Evolutionary conservation across 2,113 vertebrate genomes (phyloP), one percentile per base, ranked within the genome.

Genomic region (Haemorhous mexicanus): DNA sequence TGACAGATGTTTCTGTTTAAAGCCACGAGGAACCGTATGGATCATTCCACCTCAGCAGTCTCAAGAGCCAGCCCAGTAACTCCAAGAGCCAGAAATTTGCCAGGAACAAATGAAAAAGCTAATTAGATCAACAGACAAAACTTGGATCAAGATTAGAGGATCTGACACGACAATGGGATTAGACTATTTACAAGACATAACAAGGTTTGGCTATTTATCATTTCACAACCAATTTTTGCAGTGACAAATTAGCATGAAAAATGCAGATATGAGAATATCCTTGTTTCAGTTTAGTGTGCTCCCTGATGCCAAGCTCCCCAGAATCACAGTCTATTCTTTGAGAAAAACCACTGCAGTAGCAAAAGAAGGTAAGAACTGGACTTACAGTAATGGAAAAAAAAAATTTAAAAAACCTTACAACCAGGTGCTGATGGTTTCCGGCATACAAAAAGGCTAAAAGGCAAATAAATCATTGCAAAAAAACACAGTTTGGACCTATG

Each of bases 1-100:
- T 85, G 96, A 87, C 96, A 97, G 96, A 96, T 97, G 97, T 96
- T 97, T 95, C 96, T 97, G 92, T 76, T 96, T 84, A 96, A 95
- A 94, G 86, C 69, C 90, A 90, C 89, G 28, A 91, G 94, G 84
- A 96, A 89, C 73, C 3, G 8, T n/a, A 76, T 67, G 94, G 90
- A 92, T 95, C 83, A 70, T 93, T 95, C 94, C 66, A 95, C 94
- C 73, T 86, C 90, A 52, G n/a, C 79, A 61, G 88, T 72, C 94
- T 89, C 94, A 33, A 46, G 93, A 96, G 95, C 74, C 83, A 95
- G 64, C 85, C 72, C 59, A 89, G 88, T 62, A 89, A 96, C 64
- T 84, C 69, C 64, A 75, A 90, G 95, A 93, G 83, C 23, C 89
- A 96, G 93, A 86, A 95, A 93, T 86, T 86, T 93, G 85, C 96